phyloP scores from a whole-genome alignment of 1,140 invertebrate genomes.

The Lordiphosa clarofinis region DNA sequence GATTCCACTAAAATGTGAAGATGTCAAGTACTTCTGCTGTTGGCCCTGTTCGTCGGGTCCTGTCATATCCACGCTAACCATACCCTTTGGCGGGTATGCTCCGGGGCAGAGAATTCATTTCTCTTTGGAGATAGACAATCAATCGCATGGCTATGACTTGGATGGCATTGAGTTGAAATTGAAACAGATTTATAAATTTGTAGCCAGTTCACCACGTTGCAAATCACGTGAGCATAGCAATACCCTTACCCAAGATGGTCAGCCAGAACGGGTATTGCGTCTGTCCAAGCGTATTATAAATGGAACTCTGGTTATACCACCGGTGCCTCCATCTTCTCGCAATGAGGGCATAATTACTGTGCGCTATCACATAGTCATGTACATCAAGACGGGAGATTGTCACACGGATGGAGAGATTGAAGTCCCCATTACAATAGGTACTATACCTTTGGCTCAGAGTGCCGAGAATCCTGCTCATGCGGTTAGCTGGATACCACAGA shows the following conservation, averaged over 20 bases:
- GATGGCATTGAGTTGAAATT: conserved; percentile 32
- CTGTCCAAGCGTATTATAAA: conserved; percentile 53
- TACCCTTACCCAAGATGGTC: conserved; percentile 17
- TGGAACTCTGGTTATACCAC: conserved; percentile 47
- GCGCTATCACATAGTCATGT: conserved; percentile 38
- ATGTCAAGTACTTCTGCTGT: conserved; percentile 61
- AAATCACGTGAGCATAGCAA: conserved; percentile 30
- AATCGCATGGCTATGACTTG: conserved; percentile 53
- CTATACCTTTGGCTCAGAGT: conserved; percentile 58
- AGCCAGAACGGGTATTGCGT: conserved; percentile 41
- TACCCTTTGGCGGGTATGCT: conserved; percentile 68
- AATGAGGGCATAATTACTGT: conserved; percentile 43
- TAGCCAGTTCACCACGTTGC: conserved; percentile 30
- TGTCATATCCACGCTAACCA: conserved; percentile 43
- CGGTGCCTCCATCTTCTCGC: conserved; percentile 79
- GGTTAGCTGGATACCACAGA: conserved; percentile 53
- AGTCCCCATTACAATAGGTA: conserved; percentile 63
- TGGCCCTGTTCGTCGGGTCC: conserved; percentile 67
- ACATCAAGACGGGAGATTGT: conserved; percentile 48
- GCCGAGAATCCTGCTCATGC: conserved; percentile 36
- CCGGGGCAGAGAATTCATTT: conserved; percentile 63
- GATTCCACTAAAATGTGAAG: conserved; percentile 52
- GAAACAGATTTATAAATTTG: conserved; percentile 42
- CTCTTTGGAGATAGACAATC: conserved; percentile 52
- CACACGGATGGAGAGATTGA: conserved; percentile 41